A percentile compares a stretch with the other conserved stretches of the same genome.
These are phyloP conservation scores for Synanthedon andrenaeformis DNA, from an alignment of 2,888 invertebrate genomes.

Conservation along the genomic window DNA sequence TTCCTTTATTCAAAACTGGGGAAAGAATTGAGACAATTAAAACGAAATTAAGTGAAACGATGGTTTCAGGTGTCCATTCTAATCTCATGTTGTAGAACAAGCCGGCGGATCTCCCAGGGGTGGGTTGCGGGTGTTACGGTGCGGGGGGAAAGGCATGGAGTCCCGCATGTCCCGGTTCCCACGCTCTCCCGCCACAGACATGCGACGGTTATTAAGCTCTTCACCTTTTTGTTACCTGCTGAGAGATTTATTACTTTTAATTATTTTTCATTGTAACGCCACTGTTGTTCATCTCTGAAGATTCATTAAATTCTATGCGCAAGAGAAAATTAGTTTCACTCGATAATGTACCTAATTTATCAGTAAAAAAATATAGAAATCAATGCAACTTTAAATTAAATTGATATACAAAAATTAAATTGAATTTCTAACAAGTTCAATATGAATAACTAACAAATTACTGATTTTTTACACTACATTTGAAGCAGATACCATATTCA, in stretches of 20 bases:
- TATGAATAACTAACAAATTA: neutral
- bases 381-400: neutral
- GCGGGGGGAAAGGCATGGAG: neutral
- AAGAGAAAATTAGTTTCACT: slow-evolving; percentile 44
- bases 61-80: slow-evolving; percentile 39
- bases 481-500: no score
- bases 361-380: slow-evolving; percentile 7
- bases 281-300: slow-evolving; percentile 49
- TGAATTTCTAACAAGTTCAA: neutral
- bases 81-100: slow-evolving; percentile 16
- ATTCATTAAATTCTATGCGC: slow-evolving; percentile 56
- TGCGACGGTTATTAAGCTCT: slow-evolving; percentile 67
- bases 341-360: slow-evolving; percentile 35
- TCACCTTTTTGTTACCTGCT: slow-evolving; percentile 66
- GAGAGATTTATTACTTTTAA: slow-evolving; percentile 71
- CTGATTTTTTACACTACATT: no score
- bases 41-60: slow-evolving; percentile 30
- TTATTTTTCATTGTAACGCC: slow-evolving; percentile 65
- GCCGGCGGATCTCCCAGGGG: neutral
- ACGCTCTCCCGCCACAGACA: slow-evolving; percentile 48
- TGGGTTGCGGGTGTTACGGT: neutral
- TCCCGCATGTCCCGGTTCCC: slow-evolving; percentile 40
- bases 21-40: slow-evolving; percentile 26
- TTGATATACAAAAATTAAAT: neutral
- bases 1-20: neutral